Evolutionary conservation across 2,888 invertebrate species (phyloP).

Genomic region (Scaptomyza cyrtandrae): DNA sequence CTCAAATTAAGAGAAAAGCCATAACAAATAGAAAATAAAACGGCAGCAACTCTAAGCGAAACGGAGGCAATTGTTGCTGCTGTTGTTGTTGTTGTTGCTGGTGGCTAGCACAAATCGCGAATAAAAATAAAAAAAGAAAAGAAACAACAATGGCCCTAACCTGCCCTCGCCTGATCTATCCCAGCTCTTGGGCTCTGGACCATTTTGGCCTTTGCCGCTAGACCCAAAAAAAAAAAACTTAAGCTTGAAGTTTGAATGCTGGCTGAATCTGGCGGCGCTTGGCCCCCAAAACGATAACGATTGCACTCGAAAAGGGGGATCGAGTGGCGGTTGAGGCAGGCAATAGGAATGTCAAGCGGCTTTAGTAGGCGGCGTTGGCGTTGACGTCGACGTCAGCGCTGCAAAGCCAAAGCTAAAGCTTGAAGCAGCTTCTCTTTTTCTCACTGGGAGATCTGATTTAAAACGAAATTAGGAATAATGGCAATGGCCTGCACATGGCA

Average conservation of each 20-base stretch:
- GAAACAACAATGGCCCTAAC: slow-evolving; percentile 66
- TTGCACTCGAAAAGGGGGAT: slow-evolving; percentile 9
- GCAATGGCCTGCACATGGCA: slow-evolving; percentile 79
- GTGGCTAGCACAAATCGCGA: slow-evolving; percentile 24
- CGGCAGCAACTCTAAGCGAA: slow-evolving; percentile 48
- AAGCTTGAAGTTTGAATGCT: slow-evolving; percentile 12
- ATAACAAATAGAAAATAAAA: slow-evolving; percentile 79
- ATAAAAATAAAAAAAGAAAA: slow-evolving; percentile 19
- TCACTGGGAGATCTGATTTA: slow-evolving; percentile 79
- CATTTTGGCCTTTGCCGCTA: slow-evolving; percentile 54
- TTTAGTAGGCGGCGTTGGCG: slow-evolving; percentile 63
- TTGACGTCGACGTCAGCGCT: slow-evolving; percentile 30
- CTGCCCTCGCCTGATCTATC: slow-evolving; percentile 55
- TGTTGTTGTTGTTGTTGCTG: slow-evolving; percentile 29
- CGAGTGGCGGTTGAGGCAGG: neutral
- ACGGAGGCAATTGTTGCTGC: slow-evolving; percentile 56
- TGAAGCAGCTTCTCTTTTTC: slow-evolving; percentile 9
- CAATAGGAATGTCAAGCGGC: slow-evolving; percentile 58
- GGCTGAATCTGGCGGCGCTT: slow-evolving; percentile 47
- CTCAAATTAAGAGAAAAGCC: slow-evolving; percentile 82
- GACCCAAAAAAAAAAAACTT: slow-evolving; percentile 23
- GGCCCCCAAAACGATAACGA: slow-evolving; percentile 49
- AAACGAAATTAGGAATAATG: slow-evolving; percentile 82
- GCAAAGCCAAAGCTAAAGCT: slow-evolving; percentile 1
- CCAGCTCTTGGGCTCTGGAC: slow-evolving; percentile 36